Evolutionary conservation across 2,113 vertebrate genomes (phyloP), one percentile per base, ranked within the genome.

Genomic region (Microcebus lehilahytsara): DNA sequence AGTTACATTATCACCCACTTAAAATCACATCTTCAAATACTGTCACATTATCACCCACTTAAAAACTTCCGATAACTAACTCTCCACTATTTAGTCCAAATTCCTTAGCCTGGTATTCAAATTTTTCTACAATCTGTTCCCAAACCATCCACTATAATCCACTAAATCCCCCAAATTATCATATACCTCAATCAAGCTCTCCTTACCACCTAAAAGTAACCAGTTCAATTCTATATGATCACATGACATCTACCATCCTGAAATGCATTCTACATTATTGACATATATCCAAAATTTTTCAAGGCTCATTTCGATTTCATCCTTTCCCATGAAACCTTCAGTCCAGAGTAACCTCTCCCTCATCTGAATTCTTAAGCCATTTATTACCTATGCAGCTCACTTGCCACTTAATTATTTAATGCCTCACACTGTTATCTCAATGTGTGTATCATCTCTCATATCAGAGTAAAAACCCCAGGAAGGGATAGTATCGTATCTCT

Each of bases 241-340:
- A 72, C 23, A 56, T 60, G 16, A 58, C 32, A 62, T 56, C 13
- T 83, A n/a, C 34, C 67, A 86, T 27, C 66, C 22, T 93, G 12
- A 20, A 64, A 77, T 40, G 32, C 16, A n/a, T 87, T 92, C 34
- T 13, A 46, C 53, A 72, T 12, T 81, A 25, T 78, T 96, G 49
- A 88, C 7, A 58, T 83, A 53, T 2, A 72, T n/a, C 23, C 3
- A 14, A 69, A 84, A 94, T 53, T 79, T 92, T 58, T 81, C 46
- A 93, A 62, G 9, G 7, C 20, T 93, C 9, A 42, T 25, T 84
- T 97, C 66, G 71, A 74, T 87, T 74, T 91, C 74, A 84, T 58
- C 34, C 19, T 84, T 96, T 85, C 66, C 62, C 64, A 96, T 51
- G 27, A 96, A 97, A 66, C 64, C 30, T 87, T 93, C 0, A 72